Evolutionary conservation across 1,140 invertebrate genomes (phyloP).

Genomic region (Sminthurides bifidus): DNA sequence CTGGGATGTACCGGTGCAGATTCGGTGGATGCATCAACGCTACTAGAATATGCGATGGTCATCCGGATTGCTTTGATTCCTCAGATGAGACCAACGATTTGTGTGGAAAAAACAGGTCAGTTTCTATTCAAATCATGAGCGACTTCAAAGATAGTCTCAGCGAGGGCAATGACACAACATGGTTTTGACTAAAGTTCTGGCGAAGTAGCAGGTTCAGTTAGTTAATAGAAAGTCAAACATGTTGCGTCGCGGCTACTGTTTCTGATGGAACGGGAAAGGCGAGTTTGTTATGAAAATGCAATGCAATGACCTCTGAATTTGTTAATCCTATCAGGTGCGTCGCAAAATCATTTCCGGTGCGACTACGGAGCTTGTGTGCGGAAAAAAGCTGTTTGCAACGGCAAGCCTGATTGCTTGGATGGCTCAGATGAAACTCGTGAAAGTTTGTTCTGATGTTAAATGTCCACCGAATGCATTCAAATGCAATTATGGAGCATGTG

Average conservation of each 20-base stretch:
- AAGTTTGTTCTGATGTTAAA: constrained; percentile 14
- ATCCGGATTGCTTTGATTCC: constrained; percentile 15
- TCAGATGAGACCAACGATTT: constrained; percentile 22
- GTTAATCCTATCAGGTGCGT: constrained; percentile 7
- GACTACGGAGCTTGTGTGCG: constrained; percentile 18
- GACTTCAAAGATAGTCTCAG: too few relatives aligned
- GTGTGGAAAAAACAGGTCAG: constrained; percentile 20
- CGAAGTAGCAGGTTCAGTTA: too few relatives aligned
- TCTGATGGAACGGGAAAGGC: too few relatives aligned
- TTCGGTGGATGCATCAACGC: constrained; percentile 20
- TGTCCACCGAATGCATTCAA: constrained; percentile 17
- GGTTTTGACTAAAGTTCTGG: too few relatives aligned
- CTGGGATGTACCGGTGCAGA: constrained; percentile 24
- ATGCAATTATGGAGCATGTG: constrained; percentile 23
- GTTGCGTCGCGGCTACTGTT: too few relatives aligned
- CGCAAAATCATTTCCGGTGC: constrained; percentile 17
- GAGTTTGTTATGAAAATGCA: too few relatives aligned
- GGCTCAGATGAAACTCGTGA: constrained; percentile 17
- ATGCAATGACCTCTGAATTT: too few relatives aligned
- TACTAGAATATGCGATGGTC: constrained; percentile 17
- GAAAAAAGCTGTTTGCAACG: constrained; percentile 15
- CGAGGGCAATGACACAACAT: too few relatives aligned
- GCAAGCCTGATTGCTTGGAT: constrained; percentile 13
- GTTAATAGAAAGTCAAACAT: too few relatives aligned
- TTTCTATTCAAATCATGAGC: too few relatives aligned